Base-by-base conservation (phyloP, 2,888 invertebrate genomes). In the Scaptomyza parva region DNA sequence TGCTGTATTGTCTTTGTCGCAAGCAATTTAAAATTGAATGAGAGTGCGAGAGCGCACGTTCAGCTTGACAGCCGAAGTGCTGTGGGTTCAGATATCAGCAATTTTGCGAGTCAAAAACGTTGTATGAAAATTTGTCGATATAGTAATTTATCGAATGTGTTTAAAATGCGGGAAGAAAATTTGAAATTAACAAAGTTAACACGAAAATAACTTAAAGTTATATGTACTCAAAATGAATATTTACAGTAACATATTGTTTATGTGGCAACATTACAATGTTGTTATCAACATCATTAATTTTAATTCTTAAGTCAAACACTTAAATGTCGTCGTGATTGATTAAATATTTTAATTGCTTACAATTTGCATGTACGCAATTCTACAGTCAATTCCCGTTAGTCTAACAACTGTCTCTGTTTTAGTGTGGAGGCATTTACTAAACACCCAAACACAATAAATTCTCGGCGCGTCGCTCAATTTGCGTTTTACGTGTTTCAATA, bases 401-500 rank as follows among this genome's bases (percentile, higher is more conserved):
- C 41, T n/a, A 17, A 55, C 24, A 35, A 33, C 39, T 14, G 14
- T 14, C 35, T 8, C 35, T 35, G 35, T 22, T 18, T 20, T 39
- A n/a, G n/a, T n/a, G 44, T 30, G 52, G 26, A 39, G 33, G 18
- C 28, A 48, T 43, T 20, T 14, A 12, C 11, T 9, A 6, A 26
- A 24, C 12, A n/a, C 18, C 24, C 17, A n/a, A 17, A 18, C 20
- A 22, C 14, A 17, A 11, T 37, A 3, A 22, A 50, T 24, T 12
- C 41, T 18, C 48, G 8, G 24, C 26, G 41, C 48, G 60, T 39
- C 60, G 67, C 86, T 71, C 83, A 78, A 85, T 82, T 85, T 82
- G 62, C 45, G 76, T 76, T 82, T 85, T 82, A 82, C 86, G 82
- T 78, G 82, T 70, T 70, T 71, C 76, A 82, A 82, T 82, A 82